Evolutionary conservation across 1,140 invertebrate species (phyloP).

Genomic region (Drosophila lini): DNA sequence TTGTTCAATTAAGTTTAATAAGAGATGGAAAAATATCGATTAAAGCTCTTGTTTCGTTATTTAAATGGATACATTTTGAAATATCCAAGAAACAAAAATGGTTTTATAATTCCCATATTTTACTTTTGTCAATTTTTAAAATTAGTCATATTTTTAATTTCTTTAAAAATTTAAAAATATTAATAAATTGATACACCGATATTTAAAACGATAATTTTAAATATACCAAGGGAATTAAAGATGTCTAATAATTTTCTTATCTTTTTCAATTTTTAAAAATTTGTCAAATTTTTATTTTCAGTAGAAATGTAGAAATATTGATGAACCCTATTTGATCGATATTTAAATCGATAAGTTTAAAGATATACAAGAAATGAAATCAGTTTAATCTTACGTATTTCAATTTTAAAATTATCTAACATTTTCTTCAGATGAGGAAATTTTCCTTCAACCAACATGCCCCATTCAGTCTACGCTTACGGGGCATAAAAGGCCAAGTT

Average conservation of each 20-base stretch:
- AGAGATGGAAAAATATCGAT: too few relatives aligned
- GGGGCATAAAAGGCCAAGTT: slow-evolving; percentile 14
- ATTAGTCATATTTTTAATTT: too few relatives aligned
- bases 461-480: neutral
- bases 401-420: too few relatives aligned
- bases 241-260: neutral
- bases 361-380: neutral
- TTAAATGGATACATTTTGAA: too few relatives aligned
- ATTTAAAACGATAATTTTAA: neutral
- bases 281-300: neutral
- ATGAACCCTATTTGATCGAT: neutral
- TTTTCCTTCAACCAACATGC: neutral
- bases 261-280: neutral
- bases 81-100: too few relatives aligned
- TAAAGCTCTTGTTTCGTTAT: too few relatives aligned
- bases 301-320: neutral
- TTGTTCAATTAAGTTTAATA: too few relatives aligned
- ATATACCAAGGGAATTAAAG: neutral
- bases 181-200: too few relatives aligned
- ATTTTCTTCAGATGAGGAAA: too few relatives aligned
- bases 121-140: too few relatives aligned
- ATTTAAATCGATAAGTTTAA: neutral
- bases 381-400: neutral
- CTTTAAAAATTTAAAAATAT: too few relatives aligned
- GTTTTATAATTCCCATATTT: too few relatives aligned